phyloP scores from a whole-genome alignment of 2,797 vertebrate species.

The Betta splendens region DNA sequence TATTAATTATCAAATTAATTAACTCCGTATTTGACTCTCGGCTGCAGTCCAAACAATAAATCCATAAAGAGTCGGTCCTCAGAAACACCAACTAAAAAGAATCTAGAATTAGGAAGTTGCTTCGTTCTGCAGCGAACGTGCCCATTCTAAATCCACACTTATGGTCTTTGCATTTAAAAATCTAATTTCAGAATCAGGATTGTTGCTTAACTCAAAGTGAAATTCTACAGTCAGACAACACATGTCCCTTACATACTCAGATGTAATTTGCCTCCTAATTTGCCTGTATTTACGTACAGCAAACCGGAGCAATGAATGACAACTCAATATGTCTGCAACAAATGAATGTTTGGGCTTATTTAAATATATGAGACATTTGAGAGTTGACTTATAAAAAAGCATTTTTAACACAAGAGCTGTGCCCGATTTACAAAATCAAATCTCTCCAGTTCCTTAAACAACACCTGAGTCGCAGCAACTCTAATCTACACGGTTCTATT shows the following conservation, averaged over 20 bases:
- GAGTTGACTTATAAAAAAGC: too few species aligned
- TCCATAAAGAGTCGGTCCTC: not conserved
- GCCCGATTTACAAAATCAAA: too few species aligned
- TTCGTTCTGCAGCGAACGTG: not conserved
- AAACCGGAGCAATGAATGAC: not conserved
- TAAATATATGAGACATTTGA: not conserved
- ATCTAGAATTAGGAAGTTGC: not conserved
- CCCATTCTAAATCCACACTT: rapidly evolving
- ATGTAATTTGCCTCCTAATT: slow-evolving; percentile 27
- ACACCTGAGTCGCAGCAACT: too few species aligned
- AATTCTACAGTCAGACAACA: not conserved
- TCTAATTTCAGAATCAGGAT: too few species aligned
- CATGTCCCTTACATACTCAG: not conserved
- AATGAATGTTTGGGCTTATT: not conserved
- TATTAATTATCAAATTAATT: too few species aligned
- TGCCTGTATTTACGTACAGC: slow-evolving; percentile 8
- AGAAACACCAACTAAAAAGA: slow-evolving; percentile 13
- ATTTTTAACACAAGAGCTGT: too few species aligned
- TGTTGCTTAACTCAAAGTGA: too few species aligned
- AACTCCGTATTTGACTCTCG: slow-evolving; percentile 35
- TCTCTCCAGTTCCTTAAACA: too few species aligned
- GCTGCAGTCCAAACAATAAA: slow-evolving; percentile 40
- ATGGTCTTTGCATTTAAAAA: too few species aligned
- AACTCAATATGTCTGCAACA: not conserved
- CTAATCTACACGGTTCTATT: too few species aligned